Evolutionary conservation across 2,797 vertebrate species (phyloP).

Genomic region (Lithobates pipiens): DNA sequence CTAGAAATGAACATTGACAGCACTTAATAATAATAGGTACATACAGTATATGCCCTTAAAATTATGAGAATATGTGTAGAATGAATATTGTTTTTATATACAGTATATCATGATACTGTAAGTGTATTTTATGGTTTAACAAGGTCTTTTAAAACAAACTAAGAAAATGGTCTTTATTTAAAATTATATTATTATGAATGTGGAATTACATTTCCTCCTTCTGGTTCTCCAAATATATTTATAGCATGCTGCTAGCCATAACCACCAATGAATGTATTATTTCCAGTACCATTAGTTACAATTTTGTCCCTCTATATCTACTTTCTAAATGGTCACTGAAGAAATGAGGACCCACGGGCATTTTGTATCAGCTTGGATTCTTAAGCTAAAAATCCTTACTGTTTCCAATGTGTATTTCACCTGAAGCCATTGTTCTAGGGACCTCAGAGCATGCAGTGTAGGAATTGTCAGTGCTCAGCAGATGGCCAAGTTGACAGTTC

Average conservation of each 20-base stretch:
- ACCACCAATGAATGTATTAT: neutral
- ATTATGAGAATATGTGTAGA: too few species aligned
- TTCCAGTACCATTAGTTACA: neutral
- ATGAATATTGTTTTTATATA: too few species aligned
- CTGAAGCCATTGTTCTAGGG: slow-evolving; percentile 19
- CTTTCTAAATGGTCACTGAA: slow-evolving; percentile 7
- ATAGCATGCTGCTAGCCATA: neutral
- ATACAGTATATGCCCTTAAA: too few species aligned
- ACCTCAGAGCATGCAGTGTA: neutral
- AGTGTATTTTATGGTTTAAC: too few species aligned
- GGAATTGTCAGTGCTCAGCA: slow-evolving; percentile 2
- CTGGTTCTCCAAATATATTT: neutral
- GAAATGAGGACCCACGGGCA: slow-evolving; percentile 8
- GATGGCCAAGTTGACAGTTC: slow-evolving; percentile 10
- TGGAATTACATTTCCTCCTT: neutral
- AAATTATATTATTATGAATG: too few species aligned
- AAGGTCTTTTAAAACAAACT: neutral
- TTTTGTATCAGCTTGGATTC: slow-evolving; percentile 16
- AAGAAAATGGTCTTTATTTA: too few species aligned
- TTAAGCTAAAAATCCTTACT: slow-evolving; percentile 17
- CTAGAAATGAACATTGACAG: too few species aligned
- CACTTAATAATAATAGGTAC: too few species aligned
- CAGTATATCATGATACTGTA: too few species aligned
- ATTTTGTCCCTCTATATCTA: neutral
- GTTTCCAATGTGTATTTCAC: slow-evolving; percentile 3